Conservation (phyloP, 2,113 vertebrate species). For the Myodes glareolus region DNA sequence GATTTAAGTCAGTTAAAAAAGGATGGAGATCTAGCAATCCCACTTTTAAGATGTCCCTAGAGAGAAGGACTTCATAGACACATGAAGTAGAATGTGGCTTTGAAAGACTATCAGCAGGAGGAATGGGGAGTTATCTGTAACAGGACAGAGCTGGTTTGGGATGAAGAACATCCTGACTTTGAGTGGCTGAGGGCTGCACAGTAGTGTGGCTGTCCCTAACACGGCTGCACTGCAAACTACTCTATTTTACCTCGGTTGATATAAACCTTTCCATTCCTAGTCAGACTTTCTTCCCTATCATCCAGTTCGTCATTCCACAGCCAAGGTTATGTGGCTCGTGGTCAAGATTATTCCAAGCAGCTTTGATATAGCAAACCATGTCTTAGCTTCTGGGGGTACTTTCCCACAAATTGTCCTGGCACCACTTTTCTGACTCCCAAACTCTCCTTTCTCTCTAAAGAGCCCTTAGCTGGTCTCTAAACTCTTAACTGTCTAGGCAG, state of each 20-base stretch:
- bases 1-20: neutral
- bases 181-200: neutral
- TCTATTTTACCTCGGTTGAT: neutral
- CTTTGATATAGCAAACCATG: neutral
- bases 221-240: rapidly evolving
- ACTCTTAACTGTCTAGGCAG: neutral
- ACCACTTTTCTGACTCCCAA: neutral
- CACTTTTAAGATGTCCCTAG: neutral
- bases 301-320: neutral
- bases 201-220: neutral
- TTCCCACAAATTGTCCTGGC: neutral
- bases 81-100: neutral
- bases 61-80: neutral
- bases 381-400: neutral
- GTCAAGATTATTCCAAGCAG: neutral
- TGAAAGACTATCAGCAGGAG: neutral
- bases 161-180: neutral
- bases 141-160: neutral
- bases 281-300: neutral
- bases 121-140: neutral
- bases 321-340: neutral
- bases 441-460: too few species aligned
- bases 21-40: too few species aligned
- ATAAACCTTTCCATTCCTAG: neutral
- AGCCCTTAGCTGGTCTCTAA: neutral